These are phyloP conservation scores for Chrysocyon brachyurus DNA, from an alignment of 2,797 vertebrate genomes.

Conservation along the genomic window DNA sequence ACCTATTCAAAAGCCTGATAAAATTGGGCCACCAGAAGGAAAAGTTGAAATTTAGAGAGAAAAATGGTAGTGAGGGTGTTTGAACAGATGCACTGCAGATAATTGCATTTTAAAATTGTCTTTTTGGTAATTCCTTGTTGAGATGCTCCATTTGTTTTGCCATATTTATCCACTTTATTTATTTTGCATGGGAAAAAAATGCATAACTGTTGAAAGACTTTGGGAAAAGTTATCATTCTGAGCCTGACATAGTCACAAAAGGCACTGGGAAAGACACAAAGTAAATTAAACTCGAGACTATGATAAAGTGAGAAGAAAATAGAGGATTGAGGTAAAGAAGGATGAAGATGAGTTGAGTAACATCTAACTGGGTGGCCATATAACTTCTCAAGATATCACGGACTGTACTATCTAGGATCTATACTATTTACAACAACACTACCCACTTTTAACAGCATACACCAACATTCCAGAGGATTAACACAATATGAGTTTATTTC, in stretches of 20 bases:
- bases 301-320: slow-evolving; percentile 8
- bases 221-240: background rate
- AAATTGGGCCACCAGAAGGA: slow-evolving; percentile 70
- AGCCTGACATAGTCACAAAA: background rate
- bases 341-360: background rate
- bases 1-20: slow-evolving; percentile 13
- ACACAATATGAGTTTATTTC: background rate
- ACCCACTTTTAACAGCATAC: background rate
- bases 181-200: slow-evolving; percentile 59
- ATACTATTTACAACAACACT: background rate
- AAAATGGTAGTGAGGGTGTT: slow-evolving; percentile 69
- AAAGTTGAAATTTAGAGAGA: slow-evolving; percentile 70
- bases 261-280: background rate
- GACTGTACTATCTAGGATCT: background rate
- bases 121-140: slow-evolving; percentile 54
- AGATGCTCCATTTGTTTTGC: slow-evolving; percentile 48
- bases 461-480: background rate
- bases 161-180: slow-evolving; percentile 45
- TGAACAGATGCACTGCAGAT: slow-evolving; percentile 62
- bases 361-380: background rate
- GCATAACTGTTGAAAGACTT: background rate
- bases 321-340: background rate
- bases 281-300: background rate
- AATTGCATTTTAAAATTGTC: background rate
- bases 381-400: background rate